Evolutionary conservation across 1,140 invertebrate genomes (phyloP).

Genomic region (Bilobella aurantiaca): DNA sequence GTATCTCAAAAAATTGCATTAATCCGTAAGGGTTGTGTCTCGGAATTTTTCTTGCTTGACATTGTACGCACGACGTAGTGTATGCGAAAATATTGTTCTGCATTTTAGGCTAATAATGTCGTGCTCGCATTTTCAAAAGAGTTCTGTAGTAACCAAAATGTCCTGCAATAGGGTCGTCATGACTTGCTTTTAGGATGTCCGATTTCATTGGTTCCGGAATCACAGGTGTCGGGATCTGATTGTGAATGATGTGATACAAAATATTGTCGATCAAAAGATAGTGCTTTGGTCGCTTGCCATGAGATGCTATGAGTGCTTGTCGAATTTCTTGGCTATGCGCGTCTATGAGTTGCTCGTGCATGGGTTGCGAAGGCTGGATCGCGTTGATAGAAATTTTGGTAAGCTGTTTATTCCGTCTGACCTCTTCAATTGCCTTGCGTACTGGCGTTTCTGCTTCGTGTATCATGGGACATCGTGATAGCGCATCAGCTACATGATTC

Average conservation of each 20-base stretch:
- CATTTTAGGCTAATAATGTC: conserved; percentile 11
- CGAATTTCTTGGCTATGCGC: too few relatives aligned
- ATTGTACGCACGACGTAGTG: not conserved
- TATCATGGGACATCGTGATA: conserved; percentile 4
- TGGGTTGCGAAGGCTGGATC: too few relatives aligned
- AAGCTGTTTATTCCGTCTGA: too few relatives aligned
- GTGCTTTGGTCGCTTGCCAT: too few relatives aligned
- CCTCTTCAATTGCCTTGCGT: not conserved
- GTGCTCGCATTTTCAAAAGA: not conserved
- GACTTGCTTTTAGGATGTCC: not conserved
- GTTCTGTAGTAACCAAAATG: conserved; percentile 2
- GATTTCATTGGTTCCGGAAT: not conserved
- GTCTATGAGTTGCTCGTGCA: too few relatives aligned
- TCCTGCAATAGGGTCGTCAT: not conserved
- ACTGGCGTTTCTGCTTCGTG: not conserved
- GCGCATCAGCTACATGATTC: not conserved
- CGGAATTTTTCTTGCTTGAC: conserved; percentile 1
- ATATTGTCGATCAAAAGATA: too few relatives aligned
- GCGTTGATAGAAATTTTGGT: too few relatives aligned
- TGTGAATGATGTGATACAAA: too few relatives aligned
- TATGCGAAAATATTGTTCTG: not conserved
- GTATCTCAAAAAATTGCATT: not conserved
- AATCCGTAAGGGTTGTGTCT: not conserved
- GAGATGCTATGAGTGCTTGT: too few relatives aligned
- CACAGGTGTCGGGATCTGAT: not conserved